Percentiles rank a stretch among this genome's conserved stretches.
These are phyloP conservation scores for Epizoanthus stellaris DNA, from an alignment of 92 coral and sea anemone genomes.

Conservation along the genomic window DNA sequence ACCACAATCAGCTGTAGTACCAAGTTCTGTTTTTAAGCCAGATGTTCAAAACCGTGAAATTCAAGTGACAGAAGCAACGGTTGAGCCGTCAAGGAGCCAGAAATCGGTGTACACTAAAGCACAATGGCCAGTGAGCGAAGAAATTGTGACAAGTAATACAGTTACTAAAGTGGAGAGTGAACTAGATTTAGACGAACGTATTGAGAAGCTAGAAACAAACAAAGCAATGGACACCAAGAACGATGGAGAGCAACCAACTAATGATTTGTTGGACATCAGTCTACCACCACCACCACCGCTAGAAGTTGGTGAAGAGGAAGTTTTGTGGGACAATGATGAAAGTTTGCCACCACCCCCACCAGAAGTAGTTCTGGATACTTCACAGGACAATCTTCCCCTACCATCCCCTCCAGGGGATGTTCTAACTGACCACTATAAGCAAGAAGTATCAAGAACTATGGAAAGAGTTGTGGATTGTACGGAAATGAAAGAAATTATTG, in stretches of 20 bases:
- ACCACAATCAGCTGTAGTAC: neutral
- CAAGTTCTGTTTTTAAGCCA: neutral
- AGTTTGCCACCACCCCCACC: constrained; percentile 91
- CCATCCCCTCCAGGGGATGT: constrained; percentile 87
- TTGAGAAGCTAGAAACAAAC: neutral
- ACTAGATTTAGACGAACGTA: neutral
- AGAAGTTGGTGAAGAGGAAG: constrained; percentile 66
- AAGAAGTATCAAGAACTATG: neutral
- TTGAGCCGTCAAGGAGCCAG: neutral
- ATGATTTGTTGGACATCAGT: constrained; percentile 14
- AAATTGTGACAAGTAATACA: constrained; percentile 1
- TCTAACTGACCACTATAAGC: constrained; percentile 4
- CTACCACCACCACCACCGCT: constrained; percentile 45
- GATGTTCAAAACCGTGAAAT: neutral
- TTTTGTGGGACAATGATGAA: constrained; percentile 66
- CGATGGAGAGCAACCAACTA: neutral
- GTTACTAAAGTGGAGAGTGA: neutral
- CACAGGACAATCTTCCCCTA: constrained; percentile 80
- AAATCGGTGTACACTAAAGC: neutral
- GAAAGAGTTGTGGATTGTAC: neutral
- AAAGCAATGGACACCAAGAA: neutral
- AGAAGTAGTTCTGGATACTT: constrained; percentile 48
- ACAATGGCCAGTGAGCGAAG: constrained; percentile 22
- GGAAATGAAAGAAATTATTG: neutral
- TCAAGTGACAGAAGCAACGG: too few species aligned